Percentiles rank a stretch among this genome's conserved stretches.
These are phyloP conservation scores for Felis chaus DNA, from an alignment of 2,113 vertebrate species.

Conservation along the genomic window DNA sequence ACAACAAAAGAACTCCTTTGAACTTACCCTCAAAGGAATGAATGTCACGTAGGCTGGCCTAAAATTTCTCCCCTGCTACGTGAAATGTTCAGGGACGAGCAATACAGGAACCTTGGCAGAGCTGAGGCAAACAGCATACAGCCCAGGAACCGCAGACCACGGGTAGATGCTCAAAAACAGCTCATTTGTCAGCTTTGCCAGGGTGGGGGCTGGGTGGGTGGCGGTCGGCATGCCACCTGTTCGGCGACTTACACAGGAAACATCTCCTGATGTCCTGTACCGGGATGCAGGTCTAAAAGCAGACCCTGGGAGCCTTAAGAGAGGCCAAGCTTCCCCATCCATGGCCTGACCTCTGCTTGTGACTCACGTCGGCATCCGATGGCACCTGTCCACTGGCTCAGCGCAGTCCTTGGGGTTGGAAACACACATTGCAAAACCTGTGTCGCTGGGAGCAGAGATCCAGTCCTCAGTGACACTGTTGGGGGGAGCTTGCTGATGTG, in stretches of 20 bases:
- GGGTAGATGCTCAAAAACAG: fast-evolving
- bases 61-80: not conserved
- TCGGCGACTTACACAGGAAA: fast-evolving
- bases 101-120: not conserved
- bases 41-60: not conserved
- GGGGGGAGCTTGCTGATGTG: too few species aligned
- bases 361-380: not conserved
- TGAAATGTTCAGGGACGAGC: not conserved
- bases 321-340: not conserved
- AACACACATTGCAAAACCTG: not conserved
- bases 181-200: not conserved
- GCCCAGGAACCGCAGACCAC: fast-evolving
- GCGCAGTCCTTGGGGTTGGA: not conserved
- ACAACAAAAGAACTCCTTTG: not conserved
- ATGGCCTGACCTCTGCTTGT: too few species aligned
- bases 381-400: not conserved
- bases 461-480: fast-evolving
- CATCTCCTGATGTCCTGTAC: not conserved
- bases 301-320: not conserved
- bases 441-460: not conserved
- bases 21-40: not conserved
- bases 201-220: too few species aligned
- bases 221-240: fast-evolving
- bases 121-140: not conserved
- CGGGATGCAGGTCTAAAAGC: too few species aligned